Evolutionary conservation across 2,888 invertebrate species (phyloP), one percentile per base, ranked within the genome.

Genomic region (Keiferia lycopersicella): DNA sequence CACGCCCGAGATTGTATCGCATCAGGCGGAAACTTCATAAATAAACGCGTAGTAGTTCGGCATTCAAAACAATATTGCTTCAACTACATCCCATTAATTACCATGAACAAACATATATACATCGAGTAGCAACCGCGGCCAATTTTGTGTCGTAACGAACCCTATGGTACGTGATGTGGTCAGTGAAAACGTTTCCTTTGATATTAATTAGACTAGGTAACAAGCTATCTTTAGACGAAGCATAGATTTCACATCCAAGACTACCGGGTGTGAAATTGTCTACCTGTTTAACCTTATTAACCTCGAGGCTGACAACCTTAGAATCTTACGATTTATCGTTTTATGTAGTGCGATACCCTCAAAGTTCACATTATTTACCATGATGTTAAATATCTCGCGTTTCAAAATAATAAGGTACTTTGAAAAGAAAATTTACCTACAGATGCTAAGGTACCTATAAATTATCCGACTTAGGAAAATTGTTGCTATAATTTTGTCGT

Each of bases 281-380:
- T 45, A 45, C 45, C 45, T 6, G 4, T 3, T 16, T 16, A 41
- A 16, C 45, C 41, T 60, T 45, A 60, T 45, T 45, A 45, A 60
- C 60, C 45, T 41, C 45, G 16, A n/a, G 45, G 45, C 6, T 45
- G 38, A 58, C 18, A 38, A 45, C 18, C 22, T 45, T 60, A 41
- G 20, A 26, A 26, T 26, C 26, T 26, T 18, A 18, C n/a, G 45
- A 57, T 63, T 63, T 48, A 63, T 63, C 63, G 53, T 53, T 45
- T 30, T 34, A 22, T 7, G 18, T 16, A 38, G 45, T 63, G 11
- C 62, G 41, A 26, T 62, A 39, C 38, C 41, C 53, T 16, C 20
- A n/a, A 22, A 45, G 12, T n/a, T 60, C 11, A n/a, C 14, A 60
- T 45, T 45, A 45, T 45, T 45, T 45, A 8, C 45, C n/a, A 45